Conservation (phyloP, 2,113 vertebrate species). For the Heliornis fulica region DNA sequence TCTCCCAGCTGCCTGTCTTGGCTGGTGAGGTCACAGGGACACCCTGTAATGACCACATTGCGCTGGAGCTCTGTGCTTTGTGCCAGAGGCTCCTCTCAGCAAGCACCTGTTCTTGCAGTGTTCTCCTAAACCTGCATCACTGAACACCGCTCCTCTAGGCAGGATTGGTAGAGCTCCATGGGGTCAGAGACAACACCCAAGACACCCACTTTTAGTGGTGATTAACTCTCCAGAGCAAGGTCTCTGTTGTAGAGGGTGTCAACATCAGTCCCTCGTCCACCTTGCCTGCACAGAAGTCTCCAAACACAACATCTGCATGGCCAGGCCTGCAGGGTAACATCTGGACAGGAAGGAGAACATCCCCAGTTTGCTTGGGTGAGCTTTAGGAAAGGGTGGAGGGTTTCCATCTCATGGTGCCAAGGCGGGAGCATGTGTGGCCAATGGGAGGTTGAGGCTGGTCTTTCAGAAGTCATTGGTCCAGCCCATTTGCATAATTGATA, state of each 20-base stretch:
- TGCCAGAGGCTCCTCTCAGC: fast-evolving
- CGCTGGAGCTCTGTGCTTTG: background rate
- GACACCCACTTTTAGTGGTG: background rate
- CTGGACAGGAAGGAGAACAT: background rate
- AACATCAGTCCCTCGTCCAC: fast-evolving
- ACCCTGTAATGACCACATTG: background rate
- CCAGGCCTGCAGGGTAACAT: background rate
- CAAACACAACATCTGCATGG: background rate
- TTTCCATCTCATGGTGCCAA: background rate
- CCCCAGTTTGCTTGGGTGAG: background rate
- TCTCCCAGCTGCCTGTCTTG: background rate
- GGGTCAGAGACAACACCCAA: background rate
- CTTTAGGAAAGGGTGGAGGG: background rate
- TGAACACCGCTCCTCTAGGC: background rate
- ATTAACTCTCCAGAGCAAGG: background rate
- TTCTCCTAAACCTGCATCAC: background rate
- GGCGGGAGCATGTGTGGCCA: background rate
- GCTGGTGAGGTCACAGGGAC: fast-evolving
- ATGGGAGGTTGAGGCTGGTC: background rate
- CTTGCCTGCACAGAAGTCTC: background rate
- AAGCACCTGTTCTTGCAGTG: fast-evolving
- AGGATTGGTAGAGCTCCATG: fast-evolving
- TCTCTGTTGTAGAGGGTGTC: background rate
- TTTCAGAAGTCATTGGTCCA: background rate
- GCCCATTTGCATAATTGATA: no score